phyloP scores from a whole-genome alignment of 2,888 invertebrate genomes.

The Caenorhabditis parvicauda region DNA sequence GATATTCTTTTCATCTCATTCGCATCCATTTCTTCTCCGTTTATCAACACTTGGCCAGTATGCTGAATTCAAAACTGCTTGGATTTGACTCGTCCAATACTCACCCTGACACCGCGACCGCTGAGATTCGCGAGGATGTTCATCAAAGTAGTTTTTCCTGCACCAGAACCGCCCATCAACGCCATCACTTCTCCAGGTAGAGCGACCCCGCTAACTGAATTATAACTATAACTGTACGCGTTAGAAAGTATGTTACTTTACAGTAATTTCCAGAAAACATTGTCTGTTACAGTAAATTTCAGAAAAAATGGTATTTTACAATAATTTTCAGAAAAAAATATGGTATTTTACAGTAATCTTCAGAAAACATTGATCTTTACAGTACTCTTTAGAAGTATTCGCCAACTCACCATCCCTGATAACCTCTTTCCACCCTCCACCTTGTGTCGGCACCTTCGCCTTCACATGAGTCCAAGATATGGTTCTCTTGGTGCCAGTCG shows the following conservation, averaged over 20 bases:
- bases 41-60: constrained; percentile 43
- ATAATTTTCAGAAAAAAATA: not conserved
- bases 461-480: constrained; percentile 31
- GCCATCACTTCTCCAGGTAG: constrained; percentile 47
- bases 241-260: not conserved
- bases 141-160: constrained; percentile 86
- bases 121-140: constrained; percentile 76
- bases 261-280: not conserved
- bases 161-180: constrained; percentile 71
- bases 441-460: constrained; percentile 33
- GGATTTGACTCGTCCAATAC: not conserved
- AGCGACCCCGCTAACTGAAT: constrained; percentile 44
- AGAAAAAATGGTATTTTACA: not conserved
- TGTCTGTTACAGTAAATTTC: not conserved
- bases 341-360: not conserved
- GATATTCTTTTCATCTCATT: constrained; percentile 70
- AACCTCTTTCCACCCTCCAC: constrained; percentile 21
- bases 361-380: too few species aligned
- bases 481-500: constrained; percentile 4
- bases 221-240: not conserved
- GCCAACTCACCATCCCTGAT: constrained; percentile 28
- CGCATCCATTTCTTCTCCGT: constrained; percentile 37
- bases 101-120: constrained; percentile 38
- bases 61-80: constrained; percentile 12
- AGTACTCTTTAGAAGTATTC: too few species aligned